These are phyloP conservation scores for Galerucella pusilla DNA, from an alignment of 2,888 invertebrate genomes.

Conservation along the genomic window DNA sequence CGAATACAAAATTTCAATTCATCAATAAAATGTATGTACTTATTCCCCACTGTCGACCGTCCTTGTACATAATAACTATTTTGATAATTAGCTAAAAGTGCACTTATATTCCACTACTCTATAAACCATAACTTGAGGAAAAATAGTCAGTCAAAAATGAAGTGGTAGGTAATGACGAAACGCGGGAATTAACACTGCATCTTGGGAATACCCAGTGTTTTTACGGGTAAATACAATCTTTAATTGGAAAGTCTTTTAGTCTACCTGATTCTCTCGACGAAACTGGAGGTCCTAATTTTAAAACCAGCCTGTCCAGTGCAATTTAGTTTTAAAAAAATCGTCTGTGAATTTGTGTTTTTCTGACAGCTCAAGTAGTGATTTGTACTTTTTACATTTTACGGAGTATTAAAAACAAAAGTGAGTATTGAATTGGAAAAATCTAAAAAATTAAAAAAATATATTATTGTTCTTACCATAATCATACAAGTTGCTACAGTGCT, in stretches of 20 bases:
- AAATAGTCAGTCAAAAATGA: background rate
- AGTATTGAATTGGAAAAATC: background rate
- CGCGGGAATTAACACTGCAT: background rate
- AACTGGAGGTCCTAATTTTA: constrained; percentile 5
- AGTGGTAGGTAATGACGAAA: background rate
- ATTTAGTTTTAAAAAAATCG: background rate
- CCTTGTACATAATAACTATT: too few relatives aligned
- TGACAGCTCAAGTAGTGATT: background rate
- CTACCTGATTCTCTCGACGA: constrained; percentile 1
- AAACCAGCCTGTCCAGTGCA: background rate
- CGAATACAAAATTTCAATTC: too few relatives aligned
- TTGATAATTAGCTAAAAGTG: too few relatives aligned
- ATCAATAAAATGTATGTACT: too few relatives aligned
- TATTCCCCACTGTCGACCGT: too few relatives aligned
- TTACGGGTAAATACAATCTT: background rate
- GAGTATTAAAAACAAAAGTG: background rate
- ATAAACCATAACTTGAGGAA: too few relatives aligned
- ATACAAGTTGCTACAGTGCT: too few relatives aligned
- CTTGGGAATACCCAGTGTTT: constrained; percentile 5
- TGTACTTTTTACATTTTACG: background rate
- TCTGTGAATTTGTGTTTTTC: background rate
- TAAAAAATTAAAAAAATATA: too few relatives aligned
- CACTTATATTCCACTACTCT: too few relatives aligned
- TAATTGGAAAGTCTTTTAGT: constrained; percentile 9
- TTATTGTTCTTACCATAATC: too few relatives aligned